Conservation (phyloP, 2,797 vertebrate species). For the Mormyrops boulengeri region DNA sequence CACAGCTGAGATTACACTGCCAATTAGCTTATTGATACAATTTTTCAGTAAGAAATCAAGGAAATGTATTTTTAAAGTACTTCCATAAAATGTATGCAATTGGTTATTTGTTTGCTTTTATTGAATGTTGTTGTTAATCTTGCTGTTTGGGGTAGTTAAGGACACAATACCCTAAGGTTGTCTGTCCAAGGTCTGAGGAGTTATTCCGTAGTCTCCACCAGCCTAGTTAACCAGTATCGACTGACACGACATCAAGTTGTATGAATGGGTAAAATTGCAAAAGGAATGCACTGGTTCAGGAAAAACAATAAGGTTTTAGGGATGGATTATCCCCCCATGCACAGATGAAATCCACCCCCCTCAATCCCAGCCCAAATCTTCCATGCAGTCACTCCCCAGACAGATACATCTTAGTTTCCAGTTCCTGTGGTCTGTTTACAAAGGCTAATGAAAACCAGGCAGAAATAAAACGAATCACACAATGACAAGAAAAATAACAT, state of each 20-base stretch:
- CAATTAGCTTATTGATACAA: neutral
- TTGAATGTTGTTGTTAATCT: neutral
- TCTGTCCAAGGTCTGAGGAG: neutral
- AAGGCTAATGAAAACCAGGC: conserved; percentile 60
- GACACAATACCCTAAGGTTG: neutral
- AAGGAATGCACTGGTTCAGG: neutral
- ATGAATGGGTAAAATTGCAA: neutral
- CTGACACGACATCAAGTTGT: neutral
- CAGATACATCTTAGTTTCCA: conserved; percentile 35
- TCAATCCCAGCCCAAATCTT: neutral
- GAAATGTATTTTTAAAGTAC: neutral
- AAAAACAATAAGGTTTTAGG: neutral
- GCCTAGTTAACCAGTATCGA: neutral
- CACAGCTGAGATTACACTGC: neutral
- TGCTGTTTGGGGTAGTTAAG: neutral
- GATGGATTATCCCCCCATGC: neutral
- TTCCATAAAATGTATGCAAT: neutral
- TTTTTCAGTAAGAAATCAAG: neutral
- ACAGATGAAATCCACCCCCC: neutral
- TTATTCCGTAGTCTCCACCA: neutral
- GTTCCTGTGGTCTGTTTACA: conserved; percentile 53
- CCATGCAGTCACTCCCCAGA: neutral
- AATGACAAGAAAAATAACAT: conserved; percentile 58
- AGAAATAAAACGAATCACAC: conserved; percentile 32
- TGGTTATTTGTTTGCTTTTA: neutral